Evolutionary conservation across 2,113 vertebrate species (phyloP), one percentile per base, ranked within the genome.

Genomic region (Sebastes fasciatus): DNA sequence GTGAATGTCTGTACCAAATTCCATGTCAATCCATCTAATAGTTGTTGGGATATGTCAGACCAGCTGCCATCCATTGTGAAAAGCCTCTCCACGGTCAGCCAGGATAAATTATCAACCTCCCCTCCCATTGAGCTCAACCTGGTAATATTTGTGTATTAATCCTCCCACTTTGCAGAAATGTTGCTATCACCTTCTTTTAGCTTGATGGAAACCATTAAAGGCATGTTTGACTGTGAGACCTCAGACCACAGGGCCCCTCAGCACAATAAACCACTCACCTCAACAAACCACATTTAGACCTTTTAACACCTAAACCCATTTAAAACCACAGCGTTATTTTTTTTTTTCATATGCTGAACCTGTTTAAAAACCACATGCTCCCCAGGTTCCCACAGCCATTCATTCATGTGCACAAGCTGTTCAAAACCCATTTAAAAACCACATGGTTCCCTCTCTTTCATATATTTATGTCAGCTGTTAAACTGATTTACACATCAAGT

Each of bases 371-470:
- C 72, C 72, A 57, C 19, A 13, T 1, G 4, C 61, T 69, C n/a
- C 62, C 45, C 8, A 1, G 17, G 11, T 66, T 57, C 51, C 49
- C n/a, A 7, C 16, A 3, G 14, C 21, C 26, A 6, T 19, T 58
- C 19, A 34, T 54, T 46, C n/a, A 16, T 61, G 7, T 34, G 34
- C 43, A 48, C 61, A 43, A 16, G 45, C 46, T 69, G 52, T 52
- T 52, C 12, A 45, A 19, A 72, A n/a, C 4, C 26, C 48, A 72
- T 74, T 66, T 34, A 12, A 85, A 49, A 80, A 45, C 71, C 83
- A 71, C 66, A 58, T 0, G 40, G 4, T 12, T 57, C 12, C n/a
- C 16, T 21, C 16, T 74, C 1, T 14, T 13, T 55, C 77, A 64
- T 48, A 9, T 19, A 40, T 48, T 85, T 23, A 76, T 52, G 23